These are phyloP conservation scores for Tipula unca DNA, from an alignment of 2,888 invertebrate genomes.

Conservation along the genomic window DNA sequence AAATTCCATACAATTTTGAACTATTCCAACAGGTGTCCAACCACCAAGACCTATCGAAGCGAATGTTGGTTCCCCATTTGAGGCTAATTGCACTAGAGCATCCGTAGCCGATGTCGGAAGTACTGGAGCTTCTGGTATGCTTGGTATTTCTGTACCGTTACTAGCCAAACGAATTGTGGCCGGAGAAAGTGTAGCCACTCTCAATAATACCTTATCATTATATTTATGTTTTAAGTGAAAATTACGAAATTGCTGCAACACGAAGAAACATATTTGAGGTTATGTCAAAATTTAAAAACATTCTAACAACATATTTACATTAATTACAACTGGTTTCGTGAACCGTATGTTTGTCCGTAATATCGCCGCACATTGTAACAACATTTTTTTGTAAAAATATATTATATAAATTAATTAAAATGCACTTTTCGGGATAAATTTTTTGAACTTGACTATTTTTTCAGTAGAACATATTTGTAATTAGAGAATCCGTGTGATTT, in stretches of 20 bases:
- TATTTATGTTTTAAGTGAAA: constrained; percentile 1
- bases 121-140: neutral
- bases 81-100: constrained; percentile 32
- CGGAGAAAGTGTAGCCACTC: neutral
- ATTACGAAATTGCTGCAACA: neutral
- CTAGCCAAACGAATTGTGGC: constrained; percentile 23
- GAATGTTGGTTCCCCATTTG: constrained; percentile 67
- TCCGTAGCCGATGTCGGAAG: neutral
- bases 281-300: neutral
- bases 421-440: neutral
- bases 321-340: neutral
- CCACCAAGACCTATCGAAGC: constrained; percentile 75
- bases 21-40: constrained; percentile 71
- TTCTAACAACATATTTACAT: neutral
- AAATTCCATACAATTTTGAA: constrained; percentile 73
- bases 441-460: neutral
- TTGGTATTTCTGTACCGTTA: constrained; percentile 18
- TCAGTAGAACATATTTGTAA: neutral
- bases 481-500: neutral
- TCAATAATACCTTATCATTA: neutral
- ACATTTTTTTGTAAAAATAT: neutral
- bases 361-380: neutral
- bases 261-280: neutral
- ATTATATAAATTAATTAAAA: neutral
- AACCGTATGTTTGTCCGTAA: neutral